These are phyloP conservation scores for Drosophila algonquin DNA, from an alignment of 2,888 invertebrate species.

Conservation along the genomic window DNA sequence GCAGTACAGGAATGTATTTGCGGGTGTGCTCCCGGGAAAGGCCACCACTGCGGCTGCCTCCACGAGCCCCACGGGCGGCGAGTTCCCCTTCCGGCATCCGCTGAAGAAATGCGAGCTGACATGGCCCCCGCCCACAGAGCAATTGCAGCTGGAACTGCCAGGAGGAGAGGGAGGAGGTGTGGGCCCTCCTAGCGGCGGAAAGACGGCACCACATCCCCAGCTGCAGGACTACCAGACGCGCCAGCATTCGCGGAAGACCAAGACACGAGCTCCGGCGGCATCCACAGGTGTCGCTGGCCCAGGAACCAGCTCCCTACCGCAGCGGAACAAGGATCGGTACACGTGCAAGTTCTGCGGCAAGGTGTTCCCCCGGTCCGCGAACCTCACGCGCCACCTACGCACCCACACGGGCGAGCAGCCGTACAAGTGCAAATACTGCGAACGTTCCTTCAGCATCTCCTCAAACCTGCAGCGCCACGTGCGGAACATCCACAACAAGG, in stretches of 20 bases:
- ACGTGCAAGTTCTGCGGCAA: slow-evolving; percentile 99
- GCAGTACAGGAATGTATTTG: slow-evolving; percentile 85
- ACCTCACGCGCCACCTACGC: slow-evolving; percentile 96
- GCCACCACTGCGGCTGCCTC: slow-evolving; percentile 72
- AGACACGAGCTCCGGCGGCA: slow-evolving; percentile 57
- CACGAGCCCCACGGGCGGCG: slow-evolving; percentile 82
- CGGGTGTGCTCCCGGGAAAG: slow-evolving; percentile 67
- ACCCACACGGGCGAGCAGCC: slow-evolving; percentile 99
- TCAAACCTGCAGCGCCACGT: slow-evolving; percentile 99
- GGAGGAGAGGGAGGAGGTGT: background rate
- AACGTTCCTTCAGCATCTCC: slow-evolving; percentile 99
- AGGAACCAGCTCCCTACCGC: slow-evolving; percentile 85
- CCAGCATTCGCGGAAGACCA: slow-evolving; percentile 59
- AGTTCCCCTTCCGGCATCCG: slow-evolving; percentile 87
- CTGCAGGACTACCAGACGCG: slow-evolving; percentile 70
- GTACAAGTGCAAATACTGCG: slow-evolving; percentile 99
- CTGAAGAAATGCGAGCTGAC: slow-evolving; percentile 71
- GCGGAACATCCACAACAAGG: slow-evolving; percentile 99
- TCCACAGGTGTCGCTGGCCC: slow-evolving; percentile 84
- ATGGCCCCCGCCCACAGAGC: slow-evolving; percentile 51
- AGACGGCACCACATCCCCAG: slow-evolving; percentile 51
- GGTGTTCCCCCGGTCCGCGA: slow-evolving; percentile 98
- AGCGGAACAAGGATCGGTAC: slow-evolving; percentile 92
- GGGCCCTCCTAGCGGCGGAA: background rate
- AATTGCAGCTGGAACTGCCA: slow-evolving; percentile 46